A percentile compares a stretch with the other conserved stretches of the same genome.
Conservation (phyloP, 2,888 invertebrate species). For the Sepioteuthis lessoniana region DNA sequence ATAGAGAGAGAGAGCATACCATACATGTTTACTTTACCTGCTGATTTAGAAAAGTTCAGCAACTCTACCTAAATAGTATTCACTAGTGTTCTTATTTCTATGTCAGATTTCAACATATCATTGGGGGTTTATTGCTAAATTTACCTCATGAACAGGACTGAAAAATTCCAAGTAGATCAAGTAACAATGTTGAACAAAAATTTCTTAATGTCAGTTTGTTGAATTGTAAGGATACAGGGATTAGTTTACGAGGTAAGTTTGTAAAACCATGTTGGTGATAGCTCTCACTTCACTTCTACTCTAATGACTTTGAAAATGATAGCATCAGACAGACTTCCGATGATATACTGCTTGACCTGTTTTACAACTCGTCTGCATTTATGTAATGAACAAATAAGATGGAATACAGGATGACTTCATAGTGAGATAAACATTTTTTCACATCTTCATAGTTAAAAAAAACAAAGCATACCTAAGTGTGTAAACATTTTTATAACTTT, state of each 20-base stretch:
- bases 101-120: neutral
- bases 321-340: no score
- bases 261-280: neutral
- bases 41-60: neutral
- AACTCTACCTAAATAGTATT: neutral
- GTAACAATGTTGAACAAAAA: neutral
- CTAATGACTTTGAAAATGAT: neutral
- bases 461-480: neutral
- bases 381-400: neutral
- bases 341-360: neutral
- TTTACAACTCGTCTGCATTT: neutral
- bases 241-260: slow-evolving; percentile 23
- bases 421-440: neutral
- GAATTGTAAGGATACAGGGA: slow-evolving; percentile 6
- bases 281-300: neutral
- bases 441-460: no score
- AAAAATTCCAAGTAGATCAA: slow-evolving; percentile 18
- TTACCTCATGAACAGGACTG: neutral
- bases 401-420: neutral
- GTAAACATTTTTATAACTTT: neutral
- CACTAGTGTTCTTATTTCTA: neutral
- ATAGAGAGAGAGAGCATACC: neutral
- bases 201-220: neutral
- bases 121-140: neutral
- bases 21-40: slow-evolving; percentile 12